phyloP scores from a whole-genome alignment of 2,113 vertebrate genomes.

The Corythornis madagascariensis region DNA sequence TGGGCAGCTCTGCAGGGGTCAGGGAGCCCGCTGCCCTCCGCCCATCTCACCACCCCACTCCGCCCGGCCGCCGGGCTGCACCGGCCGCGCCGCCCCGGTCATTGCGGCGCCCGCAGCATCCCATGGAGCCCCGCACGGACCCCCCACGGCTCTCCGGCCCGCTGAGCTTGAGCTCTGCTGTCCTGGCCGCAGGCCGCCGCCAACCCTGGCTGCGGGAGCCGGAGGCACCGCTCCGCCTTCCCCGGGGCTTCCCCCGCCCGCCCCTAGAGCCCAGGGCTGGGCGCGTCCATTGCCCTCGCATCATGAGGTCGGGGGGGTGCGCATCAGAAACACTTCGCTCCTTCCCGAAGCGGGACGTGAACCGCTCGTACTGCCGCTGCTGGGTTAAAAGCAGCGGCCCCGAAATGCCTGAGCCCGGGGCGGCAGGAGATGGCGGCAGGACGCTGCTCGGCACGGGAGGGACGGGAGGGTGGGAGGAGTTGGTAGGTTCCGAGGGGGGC shows the following conservation, averaged over 20 bases:
- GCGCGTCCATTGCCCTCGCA: not conserved
- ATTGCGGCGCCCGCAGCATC: not conserved
- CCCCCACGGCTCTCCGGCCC: not conserved
- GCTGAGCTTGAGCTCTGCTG: not conserved
- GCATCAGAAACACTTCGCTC: not conserved
- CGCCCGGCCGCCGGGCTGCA: not conserved
- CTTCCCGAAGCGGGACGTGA: not conserved
- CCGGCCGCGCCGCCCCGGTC: not conserved
- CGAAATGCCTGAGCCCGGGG: not conserved
- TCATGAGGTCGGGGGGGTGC: not conserved
- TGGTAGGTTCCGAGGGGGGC: constrained; percentile 25
- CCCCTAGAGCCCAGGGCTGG: not conserved
- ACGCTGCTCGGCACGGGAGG: not conserved
- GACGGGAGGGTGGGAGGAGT: not conserved
- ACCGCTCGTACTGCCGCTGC: accelerated
- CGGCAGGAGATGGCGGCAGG: not conserved
- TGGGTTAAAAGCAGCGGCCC: not conserved
- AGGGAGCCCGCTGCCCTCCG: not conserved
- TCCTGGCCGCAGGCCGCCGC: not conserved
- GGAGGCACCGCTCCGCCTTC: not conserved
- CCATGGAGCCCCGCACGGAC: not conserved
- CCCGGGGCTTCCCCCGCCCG: not conserved
- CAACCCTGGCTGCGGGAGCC: too few relatives aligned
- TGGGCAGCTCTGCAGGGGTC: not conserved
- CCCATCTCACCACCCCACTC: too few relatives aligned